A percentile compares a stretch with the other conserved stretches of the same genome.
Conservation (phyloP, 2,888 invertebrate genomes). For the Spicauda simplicius region DNA sequence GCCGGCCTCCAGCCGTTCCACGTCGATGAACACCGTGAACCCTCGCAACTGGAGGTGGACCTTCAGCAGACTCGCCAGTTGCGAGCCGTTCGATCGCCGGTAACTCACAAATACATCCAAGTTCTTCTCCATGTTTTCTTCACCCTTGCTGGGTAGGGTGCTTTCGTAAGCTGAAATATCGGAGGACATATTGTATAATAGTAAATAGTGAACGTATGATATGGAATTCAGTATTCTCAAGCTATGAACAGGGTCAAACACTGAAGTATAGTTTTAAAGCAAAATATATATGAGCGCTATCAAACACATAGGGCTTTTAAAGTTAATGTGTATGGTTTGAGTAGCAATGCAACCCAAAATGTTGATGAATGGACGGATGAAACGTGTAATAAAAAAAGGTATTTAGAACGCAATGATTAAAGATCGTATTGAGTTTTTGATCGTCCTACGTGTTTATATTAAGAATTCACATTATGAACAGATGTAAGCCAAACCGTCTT, state of each 20-base stretch:
- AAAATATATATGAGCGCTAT: not conserved
- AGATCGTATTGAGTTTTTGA: conserved; percentile 17
- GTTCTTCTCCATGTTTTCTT: conserved; percentile 93
- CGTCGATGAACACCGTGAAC: conserved; percentile 99
- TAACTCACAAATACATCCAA: conserved; percentile 99
- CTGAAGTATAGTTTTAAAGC: too few relatives aligned
- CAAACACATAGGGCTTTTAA: not conserved
- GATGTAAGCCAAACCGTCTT: conserved; percentile 10
- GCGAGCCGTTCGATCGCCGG: conserved; percentile 98
- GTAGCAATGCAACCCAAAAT: too few relatives aligned
- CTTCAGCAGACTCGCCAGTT: conserved; percentile 96
- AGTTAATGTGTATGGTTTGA: too few relatives aligned
- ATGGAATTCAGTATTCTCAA: too few relatives aligned
- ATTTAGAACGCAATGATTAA: conserved; percentile 21
- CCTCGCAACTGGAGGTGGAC: conserved; percentile 98
- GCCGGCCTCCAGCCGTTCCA: conserved; percentile 98
- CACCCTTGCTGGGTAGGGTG: conserved; percentile 87
- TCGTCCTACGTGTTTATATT: conserved; percentile 30
- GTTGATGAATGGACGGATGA: not conserved
- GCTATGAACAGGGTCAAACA: too few relatives aligned
- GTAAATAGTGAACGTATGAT: too few relatives aligned
- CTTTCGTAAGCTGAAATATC: conserved; percentile 87
- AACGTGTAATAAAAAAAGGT: conserved; percentile 15
- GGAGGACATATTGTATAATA: too few relatives aligned
- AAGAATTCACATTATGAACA: conserved; percentile 20